These are phyloP conservation scores for Pseudomyrmex concolor DNA, from an alignment of 1,140 invertebrate species.

Conservation along the genomic window DNA sequence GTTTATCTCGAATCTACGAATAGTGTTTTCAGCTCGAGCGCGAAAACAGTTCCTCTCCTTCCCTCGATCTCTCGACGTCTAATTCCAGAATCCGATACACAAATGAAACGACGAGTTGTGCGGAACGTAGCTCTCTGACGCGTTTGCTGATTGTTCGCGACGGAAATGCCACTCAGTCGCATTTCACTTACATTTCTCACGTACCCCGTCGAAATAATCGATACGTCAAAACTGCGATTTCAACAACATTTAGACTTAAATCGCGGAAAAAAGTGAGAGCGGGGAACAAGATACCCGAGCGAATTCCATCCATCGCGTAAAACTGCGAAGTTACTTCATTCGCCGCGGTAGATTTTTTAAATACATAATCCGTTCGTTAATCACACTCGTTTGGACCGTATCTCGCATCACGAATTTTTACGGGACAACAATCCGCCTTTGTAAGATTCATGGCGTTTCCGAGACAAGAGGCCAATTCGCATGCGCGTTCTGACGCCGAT, in stretches of 20 bases:
- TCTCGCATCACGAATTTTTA: conserved; percentile 4
- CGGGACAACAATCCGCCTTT: background rate
- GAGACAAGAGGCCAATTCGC: conserved; percentile 7
- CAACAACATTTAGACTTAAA: conserved; percentile 20
- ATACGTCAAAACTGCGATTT: conserved; percentile 11
- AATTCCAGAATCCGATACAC: conserved; percentile 45
- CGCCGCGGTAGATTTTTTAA: background rate
- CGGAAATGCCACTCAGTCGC: conserved; percentile 33
- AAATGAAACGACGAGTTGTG: conserved; percentile 7
- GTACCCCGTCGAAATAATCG: conserved; percentile 15
- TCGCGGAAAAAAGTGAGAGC: background rate
- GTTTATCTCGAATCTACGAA: conserved; percentile 18
- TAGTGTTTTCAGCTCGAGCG: background rate
- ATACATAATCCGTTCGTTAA: background rate
- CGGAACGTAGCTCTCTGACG: conserved; percentile 6
- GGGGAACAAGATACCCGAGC: too few species aligned
- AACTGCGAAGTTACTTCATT: background rate
- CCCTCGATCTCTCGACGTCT: conserved; percentile 22
- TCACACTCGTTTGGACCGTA: conserved; percentile 8
- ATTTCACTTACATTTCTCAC: conserved; percentile 22
- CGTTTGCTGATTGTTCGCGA: conserved; percentile 19
- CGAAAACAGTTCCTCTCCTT: too few species aligned
- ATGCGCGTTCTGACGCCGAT: background rate
- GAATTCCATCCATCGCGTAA: too few species aligned
- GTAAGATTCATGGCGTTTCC: background rate